phyloP scores from a whole-genome alignment of 2,113 vertebrate genomes.

The Bostrychus sinensis region DNA sequence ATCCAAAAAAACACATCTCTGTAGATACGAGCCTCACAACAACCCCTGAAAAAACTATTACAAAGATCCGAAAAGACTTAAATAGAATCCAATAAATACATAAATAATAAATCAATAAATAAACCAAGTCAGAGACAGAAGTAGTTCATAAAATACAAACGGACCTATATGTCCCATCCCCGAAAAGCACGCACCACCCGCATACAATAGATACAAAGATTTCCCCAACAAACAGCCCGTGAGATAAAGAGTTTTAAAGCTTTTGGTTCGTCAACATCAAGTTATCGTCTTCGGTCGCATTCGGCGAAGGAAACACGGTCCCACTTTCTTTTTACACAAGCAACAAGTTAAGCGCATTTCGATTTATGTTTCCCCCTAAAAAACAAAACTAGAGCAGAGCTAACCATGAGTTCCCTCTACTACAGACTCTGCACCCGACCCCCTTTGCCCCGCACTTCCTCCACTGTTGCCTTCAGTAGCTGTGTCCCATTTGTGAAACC shows the following conservation, averaged over 20 bases:
- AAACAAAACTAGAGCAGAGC: slow-evolving; percentile 78
- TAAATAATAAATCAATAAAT: slow-evolving; percentile 81
- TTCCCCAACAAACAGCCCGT: slow-evolving; percentile 68
- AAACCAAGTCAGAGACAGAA: slow-evolving; percentile 64
- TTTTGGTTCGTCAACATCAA: slow-evolving; percentile 88
- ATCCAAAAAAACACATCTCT: slow-evolving; percentile 48
- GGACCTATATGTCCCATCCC: slow-evolving; percentile 37
- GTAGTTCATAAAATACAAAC: slow-evolving; percentile 73
- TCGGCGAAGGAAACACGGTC: slow-evolving; percentile 60
- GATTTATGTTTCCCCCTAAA: slow-evolving; percentile 72
- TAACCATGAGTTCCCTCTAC: slow-evolving; percentile 79
- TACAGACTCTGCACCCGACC: slow-evolving; percentile 34
- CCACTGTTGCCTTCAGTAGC: slow-evolving; percentile 40
- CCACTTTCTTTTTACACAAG: slow-evolving; percentile 73
- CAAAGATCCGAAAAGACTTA: slow-evolving; percentile 70
- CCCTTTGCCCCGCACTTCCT: slow-evolving; percentile 20
- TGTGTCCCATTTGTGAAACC: slow-evolving; percentile 23
- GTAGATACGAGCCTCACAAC: slow-evolving; percentile 60
- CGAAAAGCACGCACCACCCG: slow-evolving; percentile 65
- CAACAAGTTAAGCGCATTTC: slow-evolving; percentile 69
- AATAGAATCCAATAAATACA: slow-evolving; percentile 80
- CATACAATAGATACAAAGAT: slow-evolving; percentile 78
- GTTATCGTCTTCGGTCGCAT: slow-evolving; percentile 73
- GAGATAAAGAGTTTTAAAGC: slow-evolving; percentile 83
- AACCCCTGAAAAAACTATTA: slow-evolving; percentile 67